Percentiles rank a stretch among this genome's conserved stretches.
Evolutionary conservation across 2,113 vertebrate species (phyloP).

Genomic region (Suncus etruscus): DNA sequence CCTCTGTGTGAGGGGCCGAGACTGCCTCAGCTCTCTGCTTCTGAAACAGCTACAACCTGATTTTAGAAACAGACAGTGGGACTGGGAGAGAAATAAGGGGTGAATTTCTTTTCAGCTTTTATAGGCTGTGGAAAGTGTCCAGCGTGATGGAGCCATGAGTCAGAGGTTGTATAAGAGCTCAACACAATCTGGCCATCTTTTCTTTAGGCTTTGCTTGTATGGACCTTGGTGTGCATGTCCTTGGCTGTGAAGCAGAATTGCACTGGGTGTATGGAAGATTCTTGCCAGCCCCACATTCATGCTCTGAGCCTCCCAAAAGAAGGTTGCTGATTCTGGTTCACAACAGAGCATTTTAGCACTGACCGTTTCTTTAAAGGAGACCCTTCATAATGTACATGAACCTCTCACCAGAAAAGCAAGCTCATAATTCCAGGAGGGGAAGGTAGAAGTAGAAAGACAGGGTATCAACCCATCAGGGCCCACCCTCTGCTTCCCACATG

Average conservation of each 20-base stretch:
- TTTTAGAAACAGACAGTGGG: conserved; percentile 45
- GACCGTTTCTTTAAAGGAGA: conserved; percentile 6
- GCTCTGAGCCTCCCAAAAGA: neutral
- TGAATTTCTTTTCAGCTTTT: conserved; percentile 7
- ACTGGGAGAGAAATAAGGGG: neutral
- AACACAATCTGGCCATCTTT: neutral
- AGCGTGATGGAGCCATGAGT: neutral
- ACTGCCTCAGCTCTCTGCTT: conserved; percentile 17
- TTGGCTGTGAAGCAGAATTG: neutral
- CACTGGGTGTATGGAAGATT: neutral
- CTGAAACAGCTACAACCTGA: conserved; percentile 13
- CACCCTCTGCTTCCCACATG: neutral
- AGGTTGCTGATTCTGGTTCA: neutral
- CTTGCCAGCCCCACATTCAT: neutral
- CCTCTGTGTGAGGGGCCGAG: neutral
- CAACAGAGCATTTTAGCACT: neutral
- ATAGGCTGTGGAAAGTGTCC: neutral
- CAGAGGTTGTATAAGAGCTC: neutral
- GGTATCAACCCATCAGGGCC: neutral
- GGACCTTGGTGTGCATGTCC: neutral
- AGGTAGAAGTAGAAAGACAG: conserved; percentile 26
- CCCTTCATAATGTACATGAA: conserved; percentile 23
- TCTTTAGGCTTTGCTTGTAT: neutral
- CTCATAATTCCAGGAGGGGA: conserved; percentile 35
- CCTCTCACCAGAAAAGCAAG: conserved; percentile 3